Evolutionary conservation across 2,888 invertebrate genomes (phyloP), one percentile per base, ranked within the genome.

Genomic region (Chalcosyrphus nemorum): DNA sequence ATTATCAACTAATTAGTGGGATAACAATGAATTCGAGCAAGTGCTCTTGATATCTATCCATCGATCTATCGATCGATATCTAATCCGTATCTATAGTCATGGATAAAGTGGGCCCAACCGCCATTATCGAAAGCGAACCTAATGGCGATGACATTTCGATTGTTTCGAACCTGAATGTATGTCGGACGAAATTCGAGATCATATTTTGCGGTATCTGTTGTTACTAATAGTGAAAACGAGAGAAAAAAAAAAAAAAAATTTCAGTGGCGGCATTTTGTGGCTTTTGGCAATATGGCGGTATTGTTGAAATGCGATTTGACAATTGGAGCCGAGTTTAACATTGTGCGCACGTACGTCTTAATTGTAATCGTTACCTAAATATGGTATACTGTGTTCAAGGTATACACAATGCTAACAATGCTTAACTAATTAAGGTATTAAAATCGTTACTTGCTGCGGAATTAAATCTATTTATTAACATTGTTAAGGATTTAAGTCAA

Each of bases 1-100:
- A 71, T 71, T 77, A 71, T 52, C 56, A n/a, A 15, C 77, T 81
- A 77, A 81, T 77, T 77, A 77, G 75, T 15, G 32, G 63, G 52
- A 76, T 57, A 63, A 70, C 63, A 17, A 65, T 72, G 43, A 57
- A 29, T 52, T 27, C 56, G 17, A 81, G 13, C 81, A 81, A 81
- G 77, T 81, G 81, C 65, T 71, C 57, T 81, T 71, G 76, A 77
- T 76, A 63, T 13, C 56, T 19, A 70, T 63, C 81, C 9, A 29
- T 61, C 76, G 7, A 21, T 61, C 76, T n/a, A 21, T 68, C 50
- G 57, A 57, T 41, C 7, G 56, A 63, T 76, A 76, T 63, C 32
- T 70, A 21, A 76, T 76, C 52, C 32, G 19, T 13, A 29, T 24
- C 43, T 56, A 2, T 45, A n/a, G 24, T 70, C 32, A 32, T 47